Evolutionary conservation across 2,797 vertebrate species (phyloP).

Genomic region (Acanthurus leucopareius): DNA sequence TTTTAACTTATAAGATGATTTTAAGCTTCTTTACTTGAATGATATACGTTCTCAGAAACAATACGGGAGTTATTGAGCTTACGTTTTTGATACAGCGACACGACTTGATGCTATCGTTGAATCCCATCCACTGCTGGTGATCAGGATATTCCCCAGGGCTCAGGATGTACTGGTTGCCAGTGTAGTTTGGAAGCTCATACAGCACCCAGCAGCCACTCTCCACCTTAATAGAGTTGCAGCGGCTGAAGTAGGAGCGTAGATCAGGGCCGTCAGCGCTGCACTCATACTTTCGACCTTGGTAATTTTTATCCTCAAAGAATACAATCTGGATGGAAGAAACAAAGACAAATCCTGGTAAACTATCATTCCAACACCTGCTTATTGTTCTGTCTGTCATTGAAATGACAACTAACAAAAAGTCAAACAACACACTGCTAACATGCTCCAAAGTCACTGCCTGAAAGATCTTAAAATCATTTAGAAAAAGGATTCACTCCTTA

Average conservation of each 20-base stretch:
- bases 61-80: constrained; percentile 38
- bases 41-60: background rate
- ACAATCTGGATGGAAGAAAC: constrained; percentile 62
- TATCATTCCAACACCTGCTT: background rate
- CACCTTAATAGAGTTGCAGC: constrained; percentile 78
- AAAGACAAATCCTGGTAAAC: constrained; percentile 26
- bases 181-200: constrained; percentile 74
- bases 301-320: constrained; percentile 78
- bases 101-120: constrained; percentile 72
- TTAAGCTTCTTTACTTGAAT: background rate
- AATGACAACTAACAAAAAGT: background rate
- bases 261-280: constrained; percentile 69
- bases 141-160: constrained; percentile 75
- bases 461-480: background rate
- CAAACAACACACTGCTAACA: background rate
- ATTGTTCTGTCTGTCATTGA: background rate
- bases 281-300: constrained; percentile 72
- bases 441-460: background rate
- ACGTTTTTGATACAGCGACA: constrained; percentile 73
- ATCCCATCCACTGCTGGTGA: constrained; percentile 72
- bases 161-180: constrained; percentile 78
- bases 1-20: background rate
- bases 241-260: constrained; percentile 66
- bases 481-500: constrained; percentile 53
- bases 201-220: constrained; percentile 81